A percentile compares a stretch with the other conserved stretches of the same genome.
These are phyloP conservation scores for Trichonephila clavipes DNA, from an alignment of 1,140 invertebrate genomes.

Conservation along the genomic window DNA sequence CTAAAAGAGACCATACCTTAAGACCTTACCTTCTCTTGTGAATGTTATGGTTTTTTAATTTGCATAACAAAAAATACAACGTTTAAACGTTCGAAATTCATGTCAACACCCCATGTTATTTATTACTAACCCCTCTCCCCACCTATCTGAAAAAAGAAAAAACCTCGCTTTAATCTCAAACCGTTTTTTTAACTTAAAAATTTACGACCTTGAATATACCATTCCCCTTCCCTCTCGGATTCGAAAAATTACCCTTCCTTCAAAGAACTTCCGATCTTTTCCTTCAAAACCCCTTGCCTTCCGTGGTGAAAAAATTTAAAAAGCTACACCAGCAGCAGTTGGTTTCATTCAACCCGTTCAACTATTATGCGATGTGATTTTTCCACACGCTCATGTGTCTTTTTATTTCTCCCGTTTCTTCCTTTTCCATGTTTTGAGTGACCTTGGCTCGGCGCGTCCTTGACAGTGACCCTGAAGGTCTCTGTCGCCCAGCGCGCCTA, in stretches of 20 bases:
- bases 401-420: constrained; percentile 54
- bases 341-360: constrained; percentile 68
- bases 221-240: not conserved
- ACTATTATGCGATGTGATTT: constrained; percentile 45
- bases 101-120: too few species aligned
- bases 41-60: not conserved
- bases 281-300: constrained; percentile 22
- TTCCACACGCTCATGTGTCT: constrained; percentile 25
- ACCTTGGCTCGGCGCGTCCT: constrained; percentile 65
- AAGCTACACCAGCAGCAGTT: not conserved
- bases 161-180: too few species aligned
- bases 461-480: constrained; percentile 74
- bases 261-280: constrained; percentile 25
- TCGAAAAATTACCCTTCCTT: not conserved
- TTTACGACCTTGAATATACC: not conserved
- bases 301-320: not conserved
- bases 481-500: constrained; percentile 48
- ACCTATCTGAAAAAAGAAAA: too few species aligned
- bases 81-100: too few species aligned
- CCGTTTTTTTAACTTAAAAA: too few species aligned
- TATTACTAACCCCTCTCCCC: too few species aligned
- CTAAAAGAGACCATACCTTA: not conserved
- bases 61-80: not conserved
- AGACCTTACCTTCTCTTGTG: not conserved
- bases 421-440: constrained; percentile 58